Conservation (phyloP, 2,797 vertebrate genomes). For the Anguilla obscura region DNA sequence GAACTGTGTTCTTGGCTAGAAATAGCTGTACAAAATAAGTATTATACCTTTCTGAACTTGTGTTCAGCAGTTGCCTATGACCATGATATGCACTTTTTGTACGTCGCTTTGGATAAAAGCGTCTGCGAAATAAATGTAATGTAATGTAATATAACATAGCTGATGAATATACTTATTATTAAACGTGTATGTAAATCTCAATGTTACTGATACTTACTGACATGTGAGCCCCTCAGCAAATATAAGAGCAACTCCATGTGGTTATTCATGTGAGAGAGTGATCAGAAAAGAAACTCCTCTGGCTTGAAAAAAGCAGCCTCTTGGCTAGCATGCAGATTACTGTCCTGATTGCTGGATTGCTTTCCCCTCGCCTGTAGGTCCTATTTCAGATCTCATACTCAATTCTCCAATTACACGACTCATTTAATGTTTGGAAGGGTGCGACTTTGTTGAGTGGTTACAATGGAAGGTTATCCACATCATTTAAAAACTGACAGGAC, state of each 20-base stretch:
- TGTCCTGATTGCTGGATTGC: neutral
- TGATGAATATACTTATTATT: too few species aligned
- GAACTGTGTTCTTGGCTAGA: too few species aligned
- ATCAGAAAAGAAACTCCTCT: neutral
- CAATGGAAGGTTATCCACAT: conserved; percentile 6
- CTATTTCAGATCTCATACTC: neutral
- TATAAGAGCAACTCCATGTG: neutral
- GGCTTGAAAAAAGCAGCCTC: neutral
- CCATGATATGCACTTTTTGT: too few species aligned
- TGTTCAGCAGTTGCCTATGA: too few species aligned
- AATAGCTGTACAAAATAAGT: too few species aligned
- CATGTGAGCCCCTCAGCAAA: neutral
- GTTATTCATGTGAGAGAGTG: neutral
- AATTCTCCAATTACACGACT: conserved; percentile 6
- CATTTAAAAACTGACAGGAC: neutral
- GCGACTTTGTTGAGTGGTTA: conserved; percentile 8
- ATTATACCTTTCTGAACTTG: too few species aligned
- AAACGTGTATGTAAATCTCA: too few species aligned
- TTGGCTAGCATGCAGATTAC: neutral
- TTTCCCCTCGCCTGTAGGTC: neutral
- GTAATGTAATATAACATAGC: too few species aligned
- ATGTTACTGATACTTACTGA: too few species aligned
- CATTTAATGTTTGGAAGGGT: conserved; percentile 1
- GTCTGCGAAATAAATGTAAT: too few species aligned
- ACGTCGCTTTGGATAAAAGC: too few species aligned